Evolutionary conservation across 2,113 vertebrate genomes (phyloP), one percentile per base, ranked within the genome.

Genomic region (Anhinga anhinga): DNA sequence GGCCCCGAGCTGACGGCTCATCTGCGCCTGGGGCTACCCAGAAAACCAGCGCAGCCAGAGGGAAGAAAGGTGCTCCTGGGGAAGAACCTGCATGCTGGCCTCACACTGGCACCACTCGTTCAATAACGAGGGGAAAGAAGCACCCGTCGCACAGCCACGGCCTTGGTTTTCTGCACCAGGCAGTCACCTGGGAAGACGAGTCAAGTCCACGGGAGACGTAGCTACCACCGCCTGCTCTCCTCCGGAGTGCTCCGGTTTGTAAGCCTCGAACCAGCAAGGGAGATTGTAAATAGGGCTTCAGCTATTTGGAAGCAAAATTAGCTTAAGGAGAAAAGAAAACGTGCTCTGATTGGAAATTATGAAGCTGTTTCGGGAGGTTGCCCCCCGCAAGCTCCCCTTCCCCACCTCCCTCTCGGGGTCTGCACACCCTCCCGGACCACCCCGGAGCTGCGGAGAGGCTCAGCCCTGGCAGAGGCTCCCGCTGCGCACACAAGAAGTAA

Each of bases 111-210:
- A 23, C n/a, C 47, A 2, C n/a, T 4, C 27, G 9, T 38, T 25
- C 22, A 27, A 25, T 13, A 36, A n/a, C 0, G 3, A 32, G 25
- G 66, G 32, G 52, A 14, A 67, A 20, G 40, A 38, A 66, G 29
- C 10, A 3, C 7, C 19, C 1, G 0, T 9, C 16, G 15, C 47
- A 11, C 17, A 40, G 19, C 20, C 40, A 2, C 1, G 25, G 56
- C 25, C 27, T 22, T 22, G n/a, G 19, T 23, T 26, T 45, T 44
- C 53, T 44, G 59, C 59, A 42, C 13, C 11, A 3, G 11, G 13
- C 4, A 18, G 13, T 58, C 87, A 36, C n/a, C 58, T 44, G 52
- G 58, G 53, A 42, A 36, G 65, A 34, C 14, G 52, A 73, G n/a
- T 19, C 29, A 15, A 82, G 32, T 5, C 82, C n/a, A 7, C 3